These are phyloP conservation scores for Taeniopygia guttata DNA, from an alignment of 2,797 vertebrate species.

Conservation along the genomic window DNA sequence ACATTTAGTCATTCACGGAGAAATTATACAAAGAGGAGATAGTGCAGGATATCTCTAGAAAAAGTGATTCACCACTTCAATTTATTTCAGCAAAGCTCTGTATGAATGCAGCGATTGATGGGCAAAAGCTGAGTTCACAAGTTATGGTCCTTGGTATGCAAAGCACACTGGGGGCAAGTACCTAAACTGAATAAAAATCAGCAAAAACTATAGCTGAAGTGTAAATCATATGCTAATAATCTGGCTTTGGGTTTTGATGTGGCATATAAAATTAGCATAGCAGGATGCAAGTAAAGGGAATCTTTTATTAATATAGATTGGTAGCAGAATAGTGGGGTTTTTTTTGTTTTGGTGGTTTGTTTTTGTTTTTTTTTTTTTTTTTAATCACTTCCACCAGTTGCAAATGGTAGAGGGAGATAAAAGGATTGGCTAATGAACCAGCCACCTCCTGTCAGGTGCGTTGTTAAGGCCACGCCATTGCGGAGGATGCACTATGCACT, in stretches of 20 bases:
- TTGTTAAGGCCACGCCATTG: accelerated
- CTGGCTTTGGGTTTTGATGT: neutral
- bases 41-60: neutral
- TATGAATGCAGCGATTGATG: accelerated
- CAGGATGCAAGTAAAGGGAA: neutral
- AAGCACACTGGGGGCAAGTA: neutral
- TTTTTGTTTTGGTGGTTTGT: neutral
- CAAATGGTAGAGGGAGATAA: neutral
- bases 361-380: too few relatives aligned
- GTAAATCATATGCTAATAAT: neutral
- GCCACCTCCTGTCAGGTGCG: neutral
- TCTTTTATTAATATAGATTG: neutral
- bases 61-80: neutral
- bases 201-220: neutral
- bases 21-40: neutral
- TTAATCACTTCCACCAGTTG: neutral
- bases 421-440: neutral
- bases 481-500: neutral
- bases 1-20: too few relatives aligned
- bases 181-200: neutral
- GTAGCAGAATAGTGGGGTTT: accelerated
- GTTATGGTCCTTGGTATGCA: neutral
- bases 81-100: neutral
- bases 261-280: neutral
- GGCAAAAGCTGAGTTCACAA: neutral